Conservation (phyloP, 2,113 vertebrate species). For the Callipepla californica region DNA sequence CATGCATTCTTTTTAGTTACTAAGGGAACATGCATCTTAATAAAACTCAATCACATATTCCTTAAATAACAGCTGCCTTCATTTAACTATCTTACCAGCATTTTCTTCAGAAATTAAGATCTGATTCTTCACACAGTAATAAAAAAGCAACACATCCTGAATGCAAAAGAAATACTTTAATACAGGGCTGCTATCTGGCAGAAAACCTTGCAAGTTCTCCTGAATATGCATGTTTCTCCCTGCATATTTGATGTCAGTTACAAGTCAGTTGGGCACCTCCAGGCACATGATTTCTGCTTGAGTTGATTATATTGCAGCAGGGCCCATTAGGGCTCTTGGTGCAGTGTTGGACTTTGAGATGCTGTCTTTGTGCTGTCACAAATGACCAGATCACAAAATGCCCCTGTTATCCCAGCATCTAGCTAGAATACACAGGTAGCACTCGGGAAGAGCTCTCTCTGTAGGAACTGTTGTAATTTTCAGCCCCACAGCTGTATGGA, state of each 20-base stretch:
- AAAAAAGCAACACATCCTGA: neutral
- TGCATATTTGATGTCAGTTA: neutral
- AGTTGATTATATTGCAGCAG: neutral
- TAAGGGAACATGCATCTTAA: slow-evolving; percentile 72
- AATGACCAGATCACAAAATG: neutral
- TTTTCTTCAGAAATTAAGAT: neutral
- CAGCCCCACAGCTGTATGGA: neutral
- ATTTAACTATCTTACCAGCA: neutral
- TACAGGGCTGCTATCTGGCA: fast-evolving
- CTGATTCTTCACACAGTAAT: neutral
- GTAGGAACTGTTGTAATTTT: neutral
- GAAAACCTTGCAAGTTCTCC: neutral
- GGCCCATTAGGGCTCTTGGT: neutral
- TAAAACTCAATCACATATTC: slow-evolving; percentile 30
- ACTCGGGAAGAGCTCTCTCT: neutral
- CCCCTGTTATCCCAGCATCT: neutral
- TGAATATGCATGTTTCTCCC: neutral
- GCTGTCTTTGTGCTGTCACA: neutral
- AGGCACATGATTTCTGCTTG: neutral
- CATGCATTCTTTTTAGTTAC: slow-evolving; percentile 32
- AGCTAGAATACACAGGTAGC: neutral
- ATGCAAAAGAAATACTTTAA: neutral
- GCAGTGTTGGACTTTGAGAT: neutral
- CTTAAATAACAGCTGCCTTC: slow-evolving; percentile 56
- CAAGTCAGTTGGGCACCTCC: neutral